phyloP scores from a whole-genome alignment of 1,140 invertebrate genomes.

The Drosophila pallidifrons region DNA sequence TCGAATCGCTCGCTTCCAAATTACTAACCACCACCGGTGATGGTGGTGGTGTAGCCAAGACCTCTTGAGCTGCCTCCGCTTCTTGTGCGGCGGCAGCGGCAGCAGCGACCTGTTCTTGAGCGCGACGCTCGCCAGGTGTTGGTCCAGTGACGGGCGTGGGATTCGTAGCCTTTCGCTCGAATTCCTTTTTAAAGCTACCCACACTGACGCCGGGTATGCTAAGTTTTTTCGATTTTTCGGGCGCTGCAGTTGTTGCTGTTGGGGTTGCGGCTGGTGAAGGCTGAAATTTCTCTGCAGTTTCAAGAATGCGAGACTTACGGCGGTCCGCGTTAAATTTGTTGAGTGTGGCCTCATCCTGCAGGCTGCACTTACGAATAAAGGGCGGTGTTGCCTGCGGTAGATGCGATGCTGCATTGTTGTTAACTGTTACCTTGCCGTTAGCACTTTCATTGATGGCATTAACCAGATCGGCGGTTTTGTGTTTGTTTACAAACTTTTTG shows the following conservation, averaged over 20 bases:
- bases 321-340: slow-evolving; percentile 85
- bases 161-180: slow-evolving; percentile 91
- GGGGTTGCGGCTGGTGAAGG: slow-evolving; percentile 57
- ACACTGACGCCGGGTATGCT: slow-evolving; percentile 93
- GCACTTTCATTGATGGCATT: slow-evolving; percentile 77
- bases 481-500: slow-evolving; percentile 83
- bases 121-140: slow-evolving; percentile 69
- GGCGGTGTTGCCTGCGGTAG: slow-evolving; percentile 29
- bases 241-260: slow-evolving; percentile 54
- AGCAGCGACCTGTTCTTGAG: slow-evolving; percentile 73
- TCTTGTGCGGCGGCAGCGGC: slow-evolving; percentile 75
- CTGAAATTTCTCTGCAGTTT: slow-evolving; percentile 90
- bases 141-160: slow-evolving; percentile 84
- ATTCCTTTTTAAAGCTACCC: slow-evolving; percentile 92
- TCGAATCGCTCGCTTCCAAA: slow-evolving; percentile 73
- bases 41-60: slow-evolving; percentile 30
- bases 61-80: slow-evolving; percentile 67
- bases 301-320: slow-evolving; percentile 89
- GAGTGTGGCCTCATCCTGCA: slow-evolving; percentile 84
- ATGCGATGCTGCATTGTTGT: slow-evolving; percentile 1
- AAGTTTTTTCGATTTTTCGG: slow-evolving; percentile 90
- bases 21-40: slow-evolving; percentile 34
- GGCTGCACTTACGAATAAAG: slow-evolving; percentile 78
- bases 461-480: slow-evolving; percentile 80
- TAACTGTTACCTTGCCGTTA: slow-evolving; percentile 35